These are phyloP conservation scores for Drosophila lowei DNA, from an alignment of 1,140 invertebrate species.

Conservation along the genomic window DNA sequence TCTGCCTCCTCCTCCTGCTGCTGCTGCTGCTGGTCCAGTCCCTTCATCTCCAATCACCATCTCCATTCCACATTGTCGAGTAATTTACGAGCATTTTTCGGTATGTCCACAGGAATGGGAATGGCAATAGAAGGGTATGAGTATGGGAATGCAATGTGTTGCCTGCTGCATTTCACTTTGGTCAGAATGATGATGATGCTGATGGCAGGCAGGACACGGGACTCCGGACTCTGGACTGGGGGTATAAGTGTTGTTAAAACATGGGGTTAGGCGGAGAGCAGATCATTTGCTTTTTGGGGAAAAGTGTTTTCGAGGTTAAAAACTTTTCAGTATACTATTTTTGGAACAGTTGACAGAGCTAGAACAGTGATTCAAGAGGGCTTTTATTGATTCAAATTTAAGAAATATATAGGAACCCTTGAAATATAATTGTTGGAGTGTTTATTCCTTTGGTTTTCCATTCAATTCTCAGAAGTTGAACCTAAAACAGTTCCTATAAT, in stretches of 20 bases:
- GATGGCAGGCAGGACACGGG: neutral
- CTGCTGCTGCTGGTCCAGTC: neutral
- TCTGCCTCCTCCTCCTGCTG: neutral
- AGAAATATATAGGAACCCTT: too few species aligned
- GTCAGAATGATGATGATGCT: slow-evolving; percentile 25
- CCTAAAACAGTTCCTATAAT: neutral
- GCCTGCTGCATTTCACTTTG: slow-evolving; percentile 66
- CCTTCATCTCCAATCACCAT: slow-evolving; percentile 25
- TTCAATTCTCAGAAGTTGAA: neutral
- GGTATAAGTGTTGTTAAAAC: slow-evolving; percentile 43
- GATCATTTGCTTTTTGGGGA: slow-evolving; percentile 39
- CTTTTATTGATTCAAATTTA: neutral
- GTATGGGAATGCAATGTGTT: slow-evolving; percentile 66
- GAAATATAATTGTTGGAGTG: too few species aligned
- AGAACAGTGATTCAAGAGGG: slow-evolving; percentile 4
- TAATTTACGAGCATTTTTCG: slow-evolving; percentile 79
- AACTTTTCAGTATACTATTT: slow-evolving; percentile 40
- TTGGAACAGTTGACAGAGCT: neutral
- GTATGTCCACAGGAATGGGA: slow-evolving; percentile 54
- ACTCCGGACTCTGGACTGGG: slow-evolving; percentile 5
- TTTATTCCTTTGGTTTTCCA: too few species aligned
- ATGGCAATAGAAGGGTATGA: too few species aligned
- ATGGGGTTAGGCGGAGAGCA: slow-evolving; percentile 23
- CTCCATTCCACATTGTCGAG: slow-evolving; percentile 63
- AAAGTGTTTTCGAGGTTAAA: slow-evolving; percentile 55